Evolutionary conservation across 1,140 invertebrate species (phyloP), one percentile per base, ranked within the genome.

Genomic region (Drosophila chauvacae): DNA sequence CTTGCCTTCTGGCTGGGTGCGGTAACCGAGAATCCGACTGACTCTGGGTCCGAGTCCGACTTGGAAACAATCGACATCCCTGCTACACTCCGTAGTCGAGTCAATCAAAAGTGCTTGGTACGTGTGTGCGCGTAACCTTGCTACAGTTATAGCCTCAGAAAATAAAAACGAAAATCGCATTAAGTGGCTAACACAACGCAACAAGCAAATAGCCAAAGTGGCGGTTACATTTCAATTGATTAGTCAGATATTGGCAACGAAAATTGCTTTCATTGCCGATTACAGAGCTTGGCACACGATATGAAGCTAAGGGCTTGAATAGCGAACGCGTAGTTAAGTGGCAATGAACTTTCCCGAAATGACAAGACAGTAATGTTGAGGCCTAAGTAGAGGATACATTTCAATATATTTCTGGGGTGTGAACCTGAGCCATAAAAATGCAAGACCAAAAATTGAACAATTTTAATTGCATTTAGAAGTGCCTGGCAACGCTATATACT

Each of bases 91-190:
- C 56, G 33, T 35, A 56, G 37, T 30, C 30, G 20, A 72, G 53
- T 23, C 66, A 71, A 71, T 72, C 44, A 71, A 71, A 72, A 57
- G 18, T 35, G 65, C 20, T 23, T 7, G n/a, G 37, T 42, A 39
- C 23, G 23, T 55, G 28, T 47, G 50, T 9, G 28, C 14, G 28
- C 10, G 7, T 39, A 56, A 53, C 48, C 64, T 56, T 68, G 48
- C 47, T 39, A 23, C 13, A 42, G 28, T 35, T 51, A 14, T 35
- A 26, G 28, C 30, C n/a, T 57, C 11, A 14, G 20, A 23, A 56
- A 57, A 23, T 13, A 2, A 53, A 20, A 60, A 20, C 6, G 18
- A 47, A 47, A 48, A 26, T 14, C 41, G 28, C 42, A 23, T 33
- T 16, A 35, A 48, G 30, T 30, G n/a, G n/a, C 39, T 18, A 45